These are phyloP conservation scores for Tachysurus fulvidraco DNA, from an alignment of 2,113 vertebrate genomes.

Conservation along the genomic window DNA sequence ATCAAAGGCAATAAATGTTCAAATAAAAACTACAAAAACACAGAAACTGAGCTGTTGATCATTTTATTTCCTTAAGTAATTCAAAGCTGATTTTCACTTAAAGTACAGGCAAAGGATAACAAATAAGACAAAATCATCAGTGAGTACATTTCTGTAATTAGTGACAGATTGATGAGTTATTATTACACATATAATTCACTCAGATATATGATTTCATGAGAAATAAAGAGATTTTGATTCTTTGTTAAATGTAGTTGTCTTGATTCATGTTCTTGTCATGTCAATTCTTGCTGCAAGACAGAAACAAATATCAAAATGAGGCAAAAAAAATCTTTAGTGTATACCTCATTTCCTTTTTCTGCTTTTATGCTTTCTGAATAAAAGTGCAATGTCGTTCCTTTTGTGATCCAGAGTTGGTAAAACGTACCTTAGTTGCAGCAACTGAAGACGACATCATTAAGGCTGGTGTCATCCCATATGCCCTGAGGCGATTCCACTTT, in stretches of 20 bases:
- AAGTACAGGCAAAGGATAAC: too few relatives aligned
- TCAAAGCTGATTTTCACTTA: not conserved
- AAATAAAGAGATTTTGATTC: not conserved
- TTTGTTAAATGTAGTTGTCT: too few relatives aligned
- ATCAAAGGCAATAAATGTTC: too few relatives aligned
- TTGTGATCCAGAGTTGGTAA: not conserved
- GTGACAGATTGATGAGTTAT: too few relatives aligned
- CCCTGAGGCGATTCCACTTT: not conserved
- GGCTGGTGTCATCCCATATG: slow-evolving; percentile 7
- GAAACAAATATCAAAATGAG: not conserved
- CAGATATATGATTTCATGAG: too few relatives aligned
- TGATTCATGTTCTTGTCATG: too few relatives aligned
- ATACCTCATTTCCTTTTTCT: not conserved
- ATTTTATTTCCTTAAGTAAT: too few relatives aligned
- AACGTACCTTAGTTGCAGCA: slow-evolving; percentile 22
- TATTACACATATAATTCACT: too few relatives aligned
- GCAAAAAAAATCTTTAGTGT: not conserved
- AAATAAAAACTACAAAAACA: too few relatives aligned
- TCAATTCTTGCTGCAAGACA: not conserved
- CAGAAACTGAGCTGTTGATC: not conserved
- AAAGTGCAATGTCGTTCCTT: not conserved
- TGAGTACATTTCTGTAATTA: too few relatives aligned
- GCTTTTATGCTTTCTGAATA: not conserved
- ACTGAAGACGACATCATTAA: not conserved
- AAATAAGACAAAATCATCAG: too few relatives aligned